These are phyloP conservation scores for Stylophora pistillata DNA, from an alignment of 64 coral and sea anemone species.

Conservation along the genomic window DNA sequence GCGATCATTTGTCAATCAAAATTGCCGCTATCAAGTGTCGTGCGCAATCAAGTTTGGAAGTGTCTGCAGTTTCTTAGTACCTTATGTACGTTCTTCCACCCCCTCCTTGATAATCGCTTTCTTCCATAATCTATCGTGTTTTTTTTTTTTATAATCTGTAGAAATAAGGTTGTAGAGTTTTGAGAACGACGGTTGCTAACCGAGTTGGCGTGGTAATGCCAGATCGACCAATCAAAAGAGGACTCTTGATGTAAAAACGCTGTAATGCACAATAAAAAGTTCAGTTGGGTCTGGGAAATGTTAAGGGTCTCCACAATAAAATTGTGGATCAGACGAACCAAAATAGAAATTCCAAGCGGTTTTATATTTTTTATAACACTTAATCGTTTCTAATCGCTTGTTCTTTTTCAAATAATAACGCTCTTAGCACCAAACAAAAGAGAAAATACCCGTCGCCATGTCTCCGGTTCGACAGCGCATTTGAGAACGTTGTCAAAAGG, in stretches of 20 bases:
- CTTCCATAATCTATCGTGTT: background rate
- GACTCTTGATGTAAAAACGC: background rate
- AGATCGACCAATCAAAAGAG: background rate
- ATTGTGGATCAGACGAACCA: background rate
- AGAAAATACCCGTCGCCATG: background rate
- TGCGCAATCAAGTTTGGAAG: background rate
- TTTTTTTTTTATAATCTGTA: background rate
- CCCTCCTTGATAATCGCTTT: background rate
- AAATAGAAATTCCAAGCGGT: constrained; percentile 8
- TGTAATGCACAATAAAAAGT: background rate
- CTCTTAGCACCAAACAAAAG: background rate
- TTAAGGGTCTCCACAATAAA: background rate
- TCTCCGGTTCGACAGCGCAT: background rate
- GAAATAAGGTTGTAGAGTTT: background rate
- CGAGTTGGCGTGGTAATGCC: background rate
- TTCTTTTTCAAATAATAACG: constrained; percentile 20
- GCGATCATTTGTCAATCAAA: constrained; percentile 3
- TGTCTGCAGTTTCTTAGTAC: background rate
- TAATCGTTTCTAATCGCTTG: constrained; percentile 3
- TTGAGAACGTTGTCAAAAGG: background rate
- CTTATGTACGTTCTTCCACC: background rate
- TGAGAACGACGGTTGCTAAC: too few species aligned
- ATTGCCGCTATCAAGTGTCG: background rate
- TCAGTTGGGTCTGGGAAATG: background rate
- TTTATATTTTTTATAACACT: constrained; percentile 24